Base-by-base conservation (phyloP, 2,888 invertebrate genomes). In the Orchesellides sinensis region DNA sequence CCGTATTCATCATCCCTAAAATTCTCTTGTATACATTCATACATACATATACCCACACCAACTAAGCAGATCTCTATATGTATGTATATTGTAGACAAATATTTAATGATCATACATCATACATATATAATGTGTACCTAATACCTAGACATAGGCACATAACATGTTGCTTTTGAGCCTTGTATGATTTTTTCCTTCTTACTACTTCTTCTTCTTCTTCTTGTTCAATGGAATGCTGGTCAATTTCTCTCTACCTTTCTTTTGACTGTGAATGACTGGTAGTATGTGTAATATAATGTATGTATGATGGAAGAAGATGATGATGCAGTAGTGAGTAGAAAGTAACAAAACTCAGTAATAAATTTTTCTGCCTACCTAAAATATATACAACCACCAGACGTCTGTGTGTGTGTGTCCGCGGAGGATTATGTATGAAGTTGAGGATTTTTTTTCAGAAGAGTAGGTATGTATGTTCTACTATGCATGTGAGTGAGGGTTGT, bases 171-270 rank as follows among this genome's bases (percentile, higher is more conserved):
- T 56, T 27, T 56, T 25, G 27, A 27, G 27, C 3, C 5, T 6
- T 10, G 47, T 40, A 63, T 52, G 32, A 47, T 59, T 35, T 35
- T 47, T 77, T 49, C 75, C 49, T 54, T 21, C 25, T 54, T 72
- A 32, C 72, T 69, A 61, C 52, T 65, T 68, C 74, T 21, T 25
- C 65, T 72, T 47, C 72, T 69, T 69, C 52, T 65, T 68, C 74
- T 74, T 40, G 56, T 80, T 80, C 79, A 80, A 80, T 80, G 79
- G 79, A 80, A 80, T 80, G 79, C 79, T 72, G 81, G 74, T 68
- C 81, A 74, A 81, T 81, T 74, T 81, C 65, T 81, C 61, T 40
- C 61, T 52, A 69, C 81, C 63, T 81, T 74, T 81, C 69, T 63
- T 81, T 74, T n/a, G 17, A n/a, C 61, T 72, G 68, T 81, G 74